Evolutionary conservation across 2,113 vertebrate genomes (phyloP).

Genomic region (Tetraodon nigroviridis): DNA sequence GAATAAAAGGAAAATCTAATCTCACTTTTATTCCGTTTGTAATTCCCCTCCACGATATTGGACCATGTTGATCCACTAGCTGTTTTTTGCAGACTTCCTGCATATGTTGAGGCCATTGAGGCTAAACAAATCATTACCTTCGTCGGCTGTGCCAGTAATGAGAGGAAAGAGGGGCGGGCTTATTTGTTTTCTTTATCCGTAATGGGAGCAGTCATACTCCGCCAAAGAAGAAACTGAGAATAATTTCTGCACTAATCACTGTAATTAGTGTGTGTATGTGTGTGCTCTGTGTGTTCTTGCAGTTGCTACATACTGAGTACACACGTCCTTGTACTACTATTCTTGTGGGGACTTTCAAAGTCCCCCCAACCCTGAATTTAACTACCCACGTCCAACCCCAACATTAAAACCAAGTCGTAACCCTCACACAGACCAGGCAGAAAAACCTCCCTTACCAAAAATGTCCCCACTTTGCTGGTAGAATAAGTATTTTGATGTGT

Average conservation of each 20-base stretch:
- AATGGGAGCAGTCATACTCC: slow-evolving; percentile 27
- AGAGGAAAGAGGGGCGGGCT: neutral
- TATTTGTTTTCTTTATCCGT: slow-evolving; percentile 30
- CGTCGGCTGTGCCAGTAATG: neutral
- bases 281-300: neutral
- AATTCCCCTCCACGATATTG: too few relatives aligned
- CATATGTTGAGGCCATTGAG: neutral
- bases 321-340: neutral
- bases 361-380: too few relatives aligned
- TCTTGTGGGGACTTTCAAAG: too few relatives aligned
- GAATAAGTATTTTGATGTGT: too few relatives aligned
- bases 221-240: slow-evolving; percentile 31
- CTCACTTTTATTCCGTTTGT: too few relatives aligned
- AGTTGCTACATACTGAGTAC: neutral
- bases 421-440: too few relatives aligned
- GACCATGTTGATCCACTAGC: neutral
- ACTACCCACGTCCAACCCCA: too few relatives aligned
- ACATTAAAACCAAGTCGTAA: too few relatives aligned
- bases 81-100: neutral
- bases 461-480: too few relatives aligned
- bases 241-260: slow-evolving; percentile 40
- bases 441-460: too few relatives aligned
- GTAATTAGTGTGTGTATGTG: slow-evolving; percentile 36
- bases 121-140: slow-evolving; percentile 7
- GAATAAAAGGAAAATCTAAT: too few relatives aligned